Base-by-base conservation (phyloP, 2,113 vertebrate species). In the Micronisus gabar region DNA sequence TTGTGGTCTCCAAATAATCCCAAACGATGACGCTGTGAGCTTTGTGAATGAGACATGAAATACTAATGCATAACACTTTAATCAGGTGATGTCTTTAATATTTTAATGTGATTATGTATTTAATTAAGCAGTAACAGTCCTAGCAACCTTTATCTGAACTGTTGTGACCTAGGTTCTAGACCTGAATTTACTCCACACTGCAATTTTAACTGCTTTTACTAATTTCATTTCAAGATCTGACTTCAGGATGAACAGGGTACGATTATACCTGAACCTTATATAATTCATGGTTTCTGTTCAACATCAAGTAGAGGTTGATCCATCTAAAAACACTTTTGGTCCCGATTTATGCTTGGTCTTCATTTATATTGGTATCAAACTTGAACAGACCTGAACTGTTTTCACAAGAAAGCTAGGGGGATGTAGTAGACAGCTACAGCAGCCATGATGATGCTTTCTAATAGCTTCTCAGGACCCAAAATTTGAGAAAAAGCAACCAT, bases 11-110 rank as follows among this genome's bases (percentile, higher is more conserved):
- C 53, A 68, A 50, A 63, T 76, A 94, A 5, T 68, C 59, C 80
- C 3, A 7, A 19, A 25, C 0, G 3, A 27, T 74, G 78, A 25
- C 32, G 32, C 11, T 1, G 2, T 45, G 68, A n/a, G 47, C 70
- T 82, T 82, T 18, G 79, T 56, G 61, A 59, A 8, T 19, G 45
- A 30, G 43, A 47, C 0, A 1, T 22, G 34, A 71, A 85, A n/a
- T 6, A 8, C 63, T 48, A 41, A 20, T 13, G 23, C 41, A n/a
- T n/a, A 32, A 14, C 13, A 5, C 41, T 78, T 80, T 6, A 43
- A 32, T 45, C 21, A 29, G 47, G 47, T 78, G 74, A 1, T 45
- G 4, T 36, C 34, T 86, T 47, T 20, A 71, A 18, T 61, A 43
- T 82, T 76, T 68, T 58, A 22, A 25, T 62, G 38, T 45, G 25